Evolutionary conservation across 2,797 vertebrate genomes (phyloP), one percentile per base, ranked within the genome.

Genomic region (Scomberomorus guttatus): DNA sequence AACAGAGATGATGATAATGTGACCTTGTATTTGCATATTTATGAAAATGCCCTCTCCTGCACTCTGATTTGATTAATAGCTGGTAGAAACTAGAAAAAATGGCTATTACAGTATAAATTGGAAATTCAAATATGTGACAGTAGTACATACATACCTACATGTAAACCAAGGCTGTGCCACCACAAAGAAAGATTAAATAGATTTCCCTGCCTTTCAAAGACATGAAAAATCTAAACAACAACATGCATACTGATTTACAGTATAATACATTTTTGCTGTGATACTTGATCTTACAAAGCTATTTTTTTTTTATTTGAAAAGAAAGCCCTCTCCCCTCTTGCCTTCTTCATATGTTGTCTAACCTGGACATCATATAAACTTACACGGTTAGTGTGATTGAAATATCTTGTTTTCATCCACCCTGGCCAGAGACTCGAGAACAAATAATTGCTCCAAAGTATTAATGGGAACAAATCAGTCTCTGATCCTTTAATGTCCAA

Each of bases 1-100:
- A 82, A 89, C 75, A 81, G 56, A 79, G 79, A 77, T 50, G 85
- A 82, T 42, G 64, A 79, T 76, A 54, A 60, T 57, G 81, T 90
- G 87, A 93, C 92, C 89, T 94, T 91, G 89, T 90, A 92, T 93
- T 94, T 95, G 94, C 93, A 94, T 95, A 95, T 94, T 94, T 90
- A 92, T 93, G 91, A 90, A 92, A 94, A 94, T 92, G 90, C 91
- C 91, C 92, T 92, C 90, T 89, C 83, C 82, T 87, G 83, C 87
- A 61, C 85, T 93, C 88, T 87, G 88, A 86, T 92, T 94, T 92
- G 92, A 93, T 93, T 94, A 90, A 89, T 88, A 92, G 92, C 93
- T 94, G 90, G 90, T 93, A 92, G 83, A 92, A 92, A 93, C 84
- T 93, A 89, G 89, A 91, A 90, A 83, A 93, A 90, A 93, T 92